phyloP scores from a whole-genome alignment of 2,113 vertebrate genomes.

The Butorides virescens region DNA sequence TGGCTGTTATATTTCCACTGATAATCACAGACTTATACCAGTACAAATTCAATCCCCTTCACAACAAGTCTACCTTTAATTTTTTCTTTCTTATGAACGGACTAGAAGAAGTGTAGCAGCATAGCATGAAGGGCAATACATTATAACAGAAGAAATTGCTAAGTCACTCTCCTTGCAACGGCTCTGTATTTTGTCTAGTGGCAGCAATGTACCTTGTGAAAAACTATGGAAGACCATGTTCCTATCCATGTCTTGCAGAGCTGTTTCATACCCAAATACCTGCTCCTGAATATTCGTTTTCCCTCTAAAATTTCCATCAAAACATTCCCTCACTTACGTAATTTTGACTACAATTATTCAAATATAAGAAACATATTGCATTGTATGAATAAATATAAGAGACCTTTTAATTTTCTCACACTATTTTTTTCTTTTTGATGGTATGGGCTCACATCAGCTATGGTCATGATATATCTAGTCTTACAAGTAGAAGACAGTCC shows the following conservation, averaged over 20 bases:
- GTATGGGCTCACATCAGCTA: neutral
- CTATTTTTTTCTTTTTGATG: neutral
- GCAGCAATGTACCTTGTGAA: neutral
- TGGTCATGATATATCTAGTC: rapidly evolving
- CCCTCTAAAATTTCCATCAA: neutral
- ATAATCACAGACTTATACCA: neutral
- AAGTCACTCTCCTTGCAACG: neutral
- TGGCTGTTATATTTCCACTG: neutral
- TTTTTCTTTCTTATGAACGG: neutral
- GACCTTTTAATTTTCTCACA: neutral
- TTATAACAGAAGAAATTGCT: neutral
- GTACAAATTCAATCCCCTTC: neutral
- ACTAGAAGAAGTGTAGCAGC: neutral
- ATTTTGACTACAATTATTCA: neutral
- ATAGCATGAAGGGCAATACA: neutral
- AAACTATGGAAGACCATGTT: neutral
- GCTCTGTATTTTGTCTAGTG: neutral
- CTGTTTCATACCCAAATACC: neutral
- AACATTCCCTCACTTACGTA: neutral
- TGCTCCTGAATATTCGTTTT: neutral
- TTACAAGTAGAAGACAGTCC: neutral
- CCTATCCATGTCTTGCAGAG: neutral
- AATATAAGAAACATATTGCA: neutral
- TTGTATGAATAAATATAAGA: neutral
- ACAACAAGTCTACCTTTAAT: neutral